Percentiles rank a stretch among this genome's conserved stretches.
phyloP scores from a whole-genome alignment of 2,888 invertebrate genomes.

The Drosophila hawaiiensis region DNA sequence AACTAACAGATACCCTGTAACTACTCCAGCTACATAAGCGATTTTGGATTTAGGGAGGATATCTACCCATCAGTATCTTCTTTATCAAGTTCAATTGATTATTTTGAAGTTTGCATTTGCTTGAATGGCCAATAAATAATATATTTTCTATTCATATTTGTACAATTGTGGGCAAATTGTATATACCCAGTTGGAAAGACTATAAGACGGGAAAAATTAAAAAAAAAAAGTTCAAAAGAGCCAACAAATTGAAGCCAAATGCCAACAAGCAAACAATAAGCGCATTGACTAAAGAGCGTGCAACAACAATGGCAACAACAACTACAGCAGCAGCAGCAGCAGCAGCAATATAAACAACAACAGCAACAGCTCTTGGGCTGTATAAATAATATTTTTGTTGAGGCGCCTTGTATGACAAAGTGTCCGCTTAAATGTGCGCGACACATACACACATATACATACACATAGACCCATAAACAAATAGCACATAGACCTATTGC shows the following conservation, averaged over 20 bases:
- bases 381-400: slow-evolving; percentile 73
- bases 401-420: slow-evolving; percentile 76
- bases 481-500: slow-evolving; percentile 40
- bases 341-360: slow-evolving; percentile 16
- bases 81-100: not conserved
- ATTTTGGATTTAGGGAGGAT: no score
- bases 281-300: slow-evolving; percentile 64
- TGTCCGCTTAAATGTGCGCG: slow-evolving; percentile 68
- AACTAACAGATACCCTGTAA: slow-evolving; percentile 17
- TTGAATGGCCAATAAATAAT: not conserved
- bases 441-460: slow-evolving; percentile 40
- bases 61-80: not conserved
- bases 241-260: slow-evolving; percentile 41
- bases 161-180: not conserved
- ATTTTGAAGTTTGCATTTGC: no score
- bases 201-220: not conserved
- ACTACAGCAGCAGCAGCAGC: slow-evolving; percentile 9
- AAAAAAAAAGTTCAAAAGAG: slow-evolving; percentile 9
- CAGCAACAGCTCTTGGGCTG: slow-evolving; percentile 39
- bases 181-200: not conserved
- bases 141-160: not conserved
- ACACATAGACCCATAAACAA: slow-evolving; percentile 30
- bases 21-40: not conserved
- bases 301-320: slow-evolving; percentile 13
- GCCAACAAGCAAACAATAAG: slow-evolving; percentile 64